A percentile compares a stretch with the other conserved stretches of the same genome.
phyloP scores from a whole-genome alignment of 2,113 vertebrate species.

The Melierax canorus region DNA sequence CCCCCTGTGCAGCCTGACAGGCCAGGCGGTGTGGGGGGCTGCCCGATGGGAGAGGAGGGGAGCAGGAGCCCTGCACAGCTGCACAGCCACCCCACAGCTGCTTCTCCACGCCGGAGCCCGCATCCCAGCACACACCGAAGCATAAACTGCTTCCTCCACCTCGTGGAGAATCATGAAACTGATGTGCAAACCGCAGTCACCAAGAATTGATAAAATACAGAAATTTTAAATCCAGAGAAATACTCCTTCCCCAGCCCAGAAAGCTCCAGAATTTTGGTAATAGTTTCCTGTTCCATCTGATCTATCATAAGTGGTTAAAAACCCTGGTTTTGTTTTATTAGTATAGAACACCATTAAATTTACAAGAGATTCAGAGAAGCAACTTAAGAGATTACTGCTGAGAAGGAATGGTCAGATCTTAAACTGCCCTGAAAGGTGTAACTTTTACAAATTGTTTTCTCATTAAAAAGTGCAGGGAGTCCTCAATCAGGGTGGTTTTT shows the following conservation, averaged over 20 bases:
- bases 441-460: not conserved
- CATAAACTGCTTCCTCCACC: constrained; percentile 21
- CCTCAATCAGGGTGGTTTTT: not conserved
- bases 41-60: not conserved
- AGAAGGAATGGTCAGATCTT: not conserved
- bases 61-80: not conserved
- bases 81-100: not conserved
- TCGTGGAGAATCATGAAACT: constrained; percentile 22
- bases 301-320: accelerated
- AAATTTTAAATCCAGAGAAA: not conserved
- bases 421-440: not conserved
- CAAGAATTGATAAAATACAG: accelerated
- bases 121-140: accelerated
- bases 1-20: accelerated
- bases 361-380: not conserved
- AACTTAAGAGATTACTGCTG: not conserved
- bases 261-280: not conserved
- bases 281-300: not conserved
- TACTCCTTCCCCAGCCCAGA: not conserved
- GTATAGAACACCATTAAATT: not conserved
- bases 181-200: not conserved
- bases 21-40: accelerated
- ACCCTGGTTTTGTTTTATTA: accelerated
- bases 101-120: accelerated
- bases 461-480: not conserved